These are phyloP conservation scores for Lontra canadensis DNA, from an alignment of 2,113 vertebrate species.

Conservation along the genomic window DNA sequence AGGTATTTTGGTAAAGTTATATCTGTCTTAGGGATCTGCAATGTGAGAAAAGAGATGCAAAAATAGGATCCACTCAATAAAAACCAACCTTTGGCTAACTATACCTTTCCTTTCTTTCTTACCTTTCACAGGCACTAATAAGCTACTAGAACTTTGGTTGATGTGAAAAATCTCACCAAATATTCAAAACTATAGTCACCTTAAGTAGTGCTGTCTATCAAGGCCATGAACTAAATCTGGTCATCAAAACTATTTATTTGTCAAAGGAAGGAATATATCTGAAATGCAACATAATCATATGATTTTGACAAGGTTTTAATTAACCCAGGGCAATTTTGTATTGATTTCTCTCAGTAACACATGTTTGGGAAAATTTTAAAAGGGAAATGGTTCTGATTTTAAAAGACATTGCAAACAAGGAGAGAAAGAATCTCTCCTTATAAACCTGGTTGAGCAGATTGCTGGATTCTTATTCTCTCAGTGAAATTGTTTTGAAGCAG, in stretches of 20 bases:
- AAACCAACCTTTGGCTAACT: conserved; percentile 33
- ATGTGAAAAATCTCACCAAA: neutral
- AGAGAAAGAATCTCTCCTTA: neutral
- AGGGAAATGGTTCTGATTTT: neutral
- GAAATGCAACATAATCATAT: neutral
- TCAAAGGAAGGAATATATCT: neutral
- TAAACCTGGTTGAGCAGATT: neutral
- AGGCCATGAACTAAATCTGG: neutral
- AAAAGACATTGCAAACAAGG: neutral
- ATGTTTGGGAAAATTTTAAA: conserved; percentile 4
- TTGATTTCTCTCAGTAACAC: neutral
- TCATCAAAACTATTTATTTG: neutral
- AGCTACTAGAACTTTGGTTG: neutral
- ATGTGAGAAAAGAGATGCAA: conserved; percentile 60
- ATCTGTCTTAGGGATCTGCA: conserved; percentile 51
- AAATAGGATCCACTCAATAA: conserved; percentile 55
- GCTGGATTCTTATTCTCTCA: neutral
- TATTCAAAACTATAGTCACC: neutral
- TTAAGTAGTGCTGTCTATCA: neutral
- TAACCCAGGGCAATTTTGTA: neutral
- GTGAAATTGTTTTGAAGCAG: neutral
- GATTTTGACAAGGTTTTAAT: neutral
- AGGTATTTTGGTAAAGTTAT: conserved; percentile 39
- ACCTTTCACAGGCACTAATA: neutral
- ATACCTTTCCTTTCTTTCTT: neutral